A percentile compares a stretch with the other conserved stretches of the same genome.
Evolutionary conservation across 2,888 invertebrate genomes (phyloP).

Genomic region (Morpho helenor): DNA sequence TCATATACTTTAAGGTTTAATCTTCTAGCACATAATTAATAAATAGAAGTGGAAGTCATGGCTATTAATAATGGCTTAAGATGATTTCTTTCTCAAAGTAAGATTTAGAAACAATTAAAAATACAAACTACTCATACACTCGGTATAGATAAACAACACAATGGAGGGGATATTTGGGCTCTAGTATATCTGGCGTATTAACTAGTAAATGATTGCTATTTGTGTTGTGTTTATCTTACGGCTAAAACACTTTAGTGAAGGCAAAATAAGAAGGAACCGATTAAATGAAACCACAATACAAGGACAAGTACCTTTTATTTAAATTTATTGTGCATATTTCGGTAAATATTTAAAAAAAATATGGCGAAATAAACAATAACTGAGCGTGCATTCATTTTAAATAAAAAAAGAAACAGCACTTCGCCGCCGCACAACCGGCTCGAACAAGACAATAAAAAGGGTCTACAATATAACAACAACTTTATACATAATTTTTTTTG

Average conservation of each 20-base stretch:
- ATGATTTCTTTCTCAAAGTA: too few species aligned
- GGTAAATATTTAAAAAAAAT: constrained; percentile 64
- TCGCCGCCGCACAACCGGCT: constrained; percentile 31
- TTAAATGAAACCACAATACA: constrained; percentile 56
- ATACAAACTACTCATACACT: too few species aligned
- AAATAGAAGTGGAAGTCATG: too few species aligned
- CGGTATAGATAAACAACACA: too few species aligned
- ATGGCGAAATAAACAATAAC: constrained; percentile 60
- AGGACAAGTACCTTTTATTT: constrained; percentile 75
- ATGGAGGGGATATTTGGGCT: too few species aligned
- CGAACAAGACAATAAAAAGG: constrained; percentile 33
- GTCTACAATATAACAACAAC: constrained; percentile 43
- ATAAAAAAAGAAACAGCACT: constrained; percentile 32
- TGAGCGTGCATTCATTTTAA: constrained; percentile 52
- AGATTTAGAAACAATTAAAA: too few species aligned
- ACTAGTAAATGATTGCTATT: too few species aligned
- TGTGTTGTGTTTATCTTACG: background rate
- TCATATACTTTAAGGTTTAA: too few species aligned
- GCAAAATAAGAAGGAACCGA: background rate
- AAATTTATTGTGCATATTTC: constrained; percentile 74
- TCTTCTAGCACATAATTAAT: too few species aligned
- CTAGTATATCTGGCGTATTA: too few species aligned
- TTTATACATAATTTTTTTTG: constrained; percentile 48
- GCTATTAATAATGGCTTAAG: too few species aligned
- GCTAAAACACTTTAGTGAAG: too few species aligned